A percentile compares a stretch with the other conserved stretches of the same genome.
phyloP scores from a whole-genome alignment of 2,888 invertebrate genomes.

The Hetaerina titia region DNA sequence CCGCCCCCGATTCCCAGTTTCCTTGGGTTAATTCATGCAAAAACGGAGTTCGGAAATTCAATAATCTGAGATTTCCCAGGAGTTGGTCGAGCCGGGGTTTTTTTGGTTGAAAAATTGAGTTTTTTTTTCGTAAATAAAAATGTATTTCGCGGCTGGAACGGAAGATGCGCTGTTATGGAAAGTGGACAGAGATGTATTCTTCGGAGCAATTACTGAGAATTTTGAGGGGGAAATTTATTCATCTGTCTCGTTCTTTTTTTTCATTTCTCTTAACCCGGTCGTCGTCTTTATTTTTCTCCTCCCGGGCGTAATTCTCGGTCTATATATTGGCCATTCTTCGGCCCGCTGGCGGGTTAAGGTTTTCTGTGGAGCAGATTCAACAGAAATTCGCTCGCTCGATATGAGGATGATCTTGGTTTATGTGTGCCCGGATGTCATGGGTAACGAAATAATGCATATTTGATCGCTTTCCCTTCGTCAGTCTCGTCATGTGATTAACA shows the following conservation, averaged over 20 bases:
- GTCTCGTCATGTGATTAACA: no score
- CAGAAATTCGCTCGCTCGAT: no score
- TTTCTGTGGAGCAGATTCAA: no score
- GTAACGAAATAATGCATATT: no score
- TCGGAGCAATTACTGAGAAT: not conserved
- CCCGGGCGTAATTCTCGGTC: no score
- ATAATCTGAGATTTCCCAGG: slow-evolving; percentile 28
- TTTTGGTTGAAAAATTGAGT: not conserved
- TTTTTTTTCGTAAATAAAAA: not conserved
- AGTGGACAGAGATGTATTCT: slow-evolving; percentile 47
- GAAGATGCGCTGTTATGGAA: slow-evolving; percentile 22
- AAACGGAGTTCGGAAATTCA: slow-evolving; percentile 33
- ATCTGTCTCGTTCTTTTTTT: not conserved
- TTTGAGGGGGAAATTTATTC: not conserved
- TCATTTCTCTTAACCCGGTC: not conserved
- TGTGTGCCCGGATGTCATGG: no score
- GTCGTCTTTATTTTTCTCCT: not conserved
- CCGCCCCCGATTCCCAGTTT: not conserved
- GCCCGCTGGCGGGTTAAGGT: no score
- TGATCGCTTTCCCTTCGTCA: no score
- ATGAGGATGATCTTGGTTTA: no score
- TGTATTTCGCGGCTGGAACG: not conserved
- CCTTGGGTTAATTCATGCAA: slow-evolving; percentile 53
- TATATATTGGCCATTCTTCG: no score
- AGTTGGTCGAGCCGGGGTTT: not conserved